Conservation (phyloP, 2,888 invertebrate genomes). For the Tenthredo notha region DNA sequence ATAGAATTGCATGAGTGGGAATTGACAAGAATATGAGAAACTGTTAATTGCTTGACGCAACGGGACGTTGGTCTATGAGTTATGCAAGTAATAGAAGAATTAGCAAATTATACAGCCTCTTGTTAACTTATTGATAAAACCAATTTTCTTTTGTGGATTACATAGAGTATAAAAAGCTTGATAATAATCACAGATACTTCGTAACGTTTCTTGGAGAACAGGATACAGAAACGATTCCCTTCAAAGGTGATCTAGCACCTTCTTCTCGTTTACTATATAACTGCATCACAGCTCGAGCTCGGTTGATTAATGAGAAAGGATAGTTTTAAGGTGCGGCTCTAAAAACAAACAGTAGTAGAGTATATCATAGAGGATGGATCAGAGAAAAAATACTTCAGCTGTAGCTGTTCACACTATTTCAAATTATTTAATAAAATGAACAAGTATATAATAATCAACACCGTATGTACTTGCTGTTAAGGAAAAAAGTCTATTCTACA, state of each 20-base stretch:
- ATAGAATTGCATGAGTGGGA: background rate
- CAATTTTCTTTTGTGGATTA: background rate
- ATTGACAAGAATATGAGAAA: background rate
- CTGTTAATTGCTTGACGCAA: background rate
- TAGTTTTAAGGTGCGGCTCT: constrained; percentile 32
- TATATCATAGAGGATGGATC: constrained; percentile 2
- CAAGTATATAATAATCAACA: background rate
- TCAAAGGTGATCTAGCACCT: constrained; percentile 22
- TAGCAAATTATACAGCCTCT: background rate
- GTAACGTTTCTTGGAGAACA: background rate
- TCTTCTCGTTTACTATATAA: constrained; percentile 11
- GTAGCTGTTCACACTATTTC: background rate
- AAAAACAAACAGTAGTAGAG: constrained; percentile 8
- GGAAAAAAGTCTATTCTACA: background rate
- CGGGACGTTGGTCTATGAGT: background rate
- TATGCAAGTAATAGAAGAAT: background rate
- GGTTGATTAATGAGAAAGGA: constrained; percentile 40
- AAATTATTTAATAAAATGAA: background rate
- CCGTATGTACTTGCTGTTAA: background rate
- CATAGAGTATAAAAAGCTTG: background rate
- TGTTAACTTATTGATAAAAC: background rate
- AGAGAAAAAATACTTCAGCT: background rate
- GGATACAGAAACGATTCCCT: constrained; percentile 28
- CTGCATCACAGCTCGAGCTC: constrained; percentile 23
- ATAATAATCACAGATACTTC: constrained; percentile 2